A percentile compares a stretch with the other conserved stretches of the same genome.
phyloP scores from a whole-genome alignment of 2,888 invertebrate genomes.

The Papilio gigon region DNA sequence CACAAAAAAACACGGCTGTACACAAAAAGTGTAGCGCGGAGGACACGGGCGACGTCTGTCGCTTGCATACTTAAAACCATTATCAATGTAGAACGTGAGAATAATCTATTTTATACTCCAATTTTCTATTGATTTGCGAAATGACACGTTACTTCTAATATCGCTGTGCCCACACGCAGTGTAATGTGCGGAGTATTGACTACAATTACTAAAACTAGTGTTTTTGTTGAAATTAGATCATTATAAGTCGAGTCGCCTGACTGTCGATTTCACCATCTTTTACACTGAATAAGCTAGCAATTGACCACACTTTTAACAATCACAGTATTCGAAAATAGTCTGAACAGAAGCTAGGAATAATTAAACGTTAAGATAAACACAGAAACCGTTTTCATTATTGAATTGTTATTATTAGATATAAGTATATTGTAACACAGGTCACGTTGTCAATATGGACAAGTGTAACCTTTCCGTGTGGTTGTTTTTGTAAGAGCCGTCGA shows the following conservation, averaged over 20 bases:
- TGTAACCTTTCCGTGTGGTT: constrained; percentile 25
- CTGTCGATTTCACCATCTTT: background rate
- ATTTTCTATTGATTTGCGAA: constrained; percentile 17
- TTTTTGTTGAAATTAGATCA: background rate
- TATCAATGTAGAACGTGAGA: constrained; percentile 69
- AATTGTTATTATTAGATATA: background rate
- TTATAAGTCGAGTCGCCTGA: background rate
- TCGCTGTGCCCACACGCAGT: background rate
- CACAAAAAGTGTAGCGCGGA: constrained; percentile 61
- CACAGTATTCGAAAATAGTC: too few species aligned
- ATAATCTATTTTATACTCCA: constrained; percentile 47
- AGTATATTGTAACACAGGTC: background rate
- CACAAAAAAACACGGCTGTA: constrained; percentile 59
- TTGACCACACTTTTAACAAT: too few species aligned
- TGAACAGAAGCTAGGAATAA: too few species aligned
- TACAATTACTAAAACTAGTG: background rate
- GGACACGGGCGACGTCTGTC: constrained; percentile 59
- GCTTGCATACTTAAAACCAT: constrained; percentile 56
- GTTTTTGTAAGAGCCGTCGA: constrained; percentile 8
- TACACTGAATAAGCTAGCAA: too few species aligned
- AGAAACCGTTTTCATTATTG: background rate
- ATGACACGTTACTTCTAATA: constrained; percentile 1
- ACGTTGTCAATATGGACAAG: constrained; percentile 21
- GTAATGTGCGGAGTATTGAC: background rate
- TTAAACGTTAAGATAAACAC: background rate